Evolutionary conservation across 2,888 invertebrate genomes (phyloP), one percentile per base, ranked within the genome.

Genomic region (Phragmatobia fuliginosa): DNA sequence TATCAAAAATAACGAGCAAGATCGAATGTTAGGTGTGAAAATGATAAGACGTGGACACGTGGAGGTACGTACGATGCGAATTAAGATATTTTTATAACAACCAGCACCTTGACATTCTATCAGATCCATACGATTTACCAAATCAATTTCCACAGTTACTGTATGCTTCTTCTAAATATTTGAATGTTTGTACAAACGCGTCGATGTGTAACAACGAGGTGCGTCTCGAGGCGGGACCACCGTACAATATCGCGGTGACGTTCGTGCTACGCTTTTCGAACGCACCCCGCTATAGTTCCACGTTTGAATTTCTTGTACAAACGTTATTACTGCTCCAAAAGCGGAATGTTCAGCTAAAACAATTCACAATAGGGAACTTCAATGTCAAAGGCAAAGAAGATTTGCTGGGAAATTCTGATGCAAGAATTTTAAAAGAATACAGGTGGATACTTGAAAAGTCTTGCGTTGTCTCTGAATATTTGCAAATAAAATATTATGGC

Each of bases 281-380:
- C 76, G 81, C 83, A 85, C 86, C 75, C 81, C 88, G 86, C 90
- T 91, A 92, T 91, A 92, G 92, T 92, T 92, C 85, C 90, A 85
- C 91, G 91, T 92, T 92, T 92, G 92, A 92, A 92, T 93, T 92
- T 92, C 92, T 91, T 89, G 90, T 91, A 89, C 92, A 92, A 92
- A 92, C 91, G 91, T 91, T 93, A 93, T 93, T 93, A 92, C 92
- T 88, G 89, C 88, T 89, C 88, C 90, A 90, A 92, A 90, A 86
- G 91, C 84, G 85, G 86, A 90, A 92, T 90, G 90, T 90, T 91
- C 88, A 85, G 83, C 85, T 90, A 88, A 92, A 93, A 93, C 92
- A 92, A 93, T 92, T 92, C 90, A 90, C 91, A 92, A 92, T 90
- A 90, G 85, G 85, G 85, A 92, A 91, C 92, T 90, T 87, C 88